Evolutionary conservation across 2,113 vertebrate species (phyloP).

Genomic region (Callionymus lyra): DNA sequence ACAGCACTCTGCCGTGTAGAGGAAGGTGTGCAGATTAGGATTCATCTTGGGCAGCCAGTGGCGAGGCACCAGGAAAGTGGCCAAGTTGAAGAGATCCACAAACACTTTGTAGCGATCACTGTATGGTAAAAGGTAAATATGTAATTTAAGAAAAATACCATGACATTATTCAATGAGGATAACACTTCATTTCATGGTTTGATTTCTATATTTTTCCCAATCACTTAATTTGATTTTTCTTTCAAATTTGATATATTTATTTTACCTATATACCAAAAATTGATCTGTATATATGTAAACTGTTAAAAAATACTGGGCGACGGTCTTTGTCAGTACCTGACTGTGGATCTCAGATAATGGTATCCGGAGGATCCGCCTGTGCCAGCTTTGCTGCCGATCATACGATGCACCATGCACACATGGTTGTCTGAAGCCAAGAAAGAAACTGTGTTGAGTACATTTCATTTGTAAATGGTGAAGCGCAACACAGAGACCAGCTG

Average conservation of each 20-base stretch:
- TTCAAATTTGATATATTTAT: too few species aligned
- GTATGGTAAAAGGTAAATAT: constrained; percentile 8
- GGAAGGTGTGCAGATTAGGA: constrained; percentile 81
- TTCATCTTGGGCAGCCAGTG: constrained; percentile 91
- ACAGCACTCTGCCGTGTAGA: constrained; percentile 82
- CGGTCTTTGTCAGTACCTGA: constrained; percentile 70
- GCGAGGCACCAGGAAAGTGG: constrained; percentile 84
- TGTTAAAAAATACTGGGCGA: too few species aligned
- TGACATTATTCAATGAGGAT: too few species aligned
- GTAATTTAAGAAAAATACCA: too few species aligned
- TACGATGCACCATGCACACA: constrained; percentile 91
- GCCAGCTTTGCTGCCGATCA: constrained; percentile 91
- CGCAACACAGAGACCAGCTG: constrained; percentile 1
- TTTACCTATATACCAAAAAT: too few species aligned
- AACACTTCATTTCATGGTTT: too few species aligned
- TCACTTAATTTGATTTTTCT: too few species aligned
- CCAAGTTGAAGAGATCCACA: constrained; percentile 95
- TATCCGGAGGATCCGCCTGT: constrained; percentile 93
- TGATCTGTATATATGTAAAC: too few species aligned
- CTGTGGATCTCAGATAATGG: constrained; percentile 88
- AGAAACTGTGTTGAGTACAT: neutral
- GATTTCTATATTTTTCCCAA: too few species aligned
- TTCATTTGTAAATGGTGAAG: neutral
- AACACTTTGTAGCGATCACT: constrained; percentile 98
- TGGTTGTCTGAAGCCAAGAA: constrained; percentile 78